These are phyloP conservation scores for Uropsilus gracilis DNA, from an alignment of 2,113 vertebrate species.

Conservation along the genomic window DNA sequence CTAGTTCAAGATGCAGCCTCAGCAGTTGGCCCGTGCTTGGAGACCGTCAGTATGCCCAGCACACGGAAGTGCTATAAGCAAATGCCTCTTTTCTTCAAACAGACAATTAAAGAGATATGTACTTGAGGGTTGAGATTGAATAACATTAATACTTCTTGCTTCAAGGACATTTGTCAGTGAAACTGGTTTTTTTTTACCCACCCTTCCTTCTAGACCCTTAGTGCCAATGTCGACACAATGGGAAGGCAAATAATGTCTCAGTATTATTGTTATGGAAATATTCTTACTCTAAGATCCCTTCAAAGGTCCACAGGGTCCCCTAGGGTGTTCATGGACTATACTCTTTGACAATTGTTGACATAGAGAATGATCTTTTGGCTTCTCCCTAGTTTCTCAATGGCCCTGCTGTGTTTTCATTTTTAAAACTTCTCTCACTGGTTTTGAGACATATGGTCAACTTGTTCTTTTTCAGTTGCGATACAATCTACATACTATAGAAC, in stretches of 20 bases:
- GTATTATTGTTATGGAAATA: not conserved
- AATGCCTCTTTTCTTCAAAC: not conserved
- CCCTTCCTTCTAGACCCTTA: not conserved
- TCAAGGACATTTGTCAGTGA: not conserved
- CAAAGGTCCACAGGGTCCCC: not conserved
- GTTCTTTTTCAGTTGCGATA: not conserved
- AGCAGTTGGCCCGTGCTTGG: not conserved
- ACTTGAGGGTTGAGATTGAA: not conserved
- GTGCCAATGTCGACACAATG: not conserved
- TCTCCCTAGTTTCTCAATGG: not conserved
- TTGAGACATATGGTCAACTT: not conserved
- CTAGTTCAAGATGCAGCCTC: not conserved
- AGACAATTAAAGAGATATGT: not conserved
- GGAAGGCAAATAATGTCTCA: not conserved
- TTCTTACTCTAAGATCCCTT: not conserved
- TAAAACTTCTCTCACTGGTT: not conserved
- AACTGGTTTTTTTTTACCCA: not conserved
- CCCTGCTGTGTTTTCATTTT: not conserved
- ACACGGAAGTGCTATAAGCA: not conserved
- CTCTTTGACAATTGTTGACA: not conserved
- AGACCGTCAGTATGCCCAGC: not conserved
- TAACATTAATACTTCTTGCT: not conserved
- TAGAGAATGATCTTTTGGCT: not conserved
- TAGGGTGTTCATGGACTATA: not conserved
- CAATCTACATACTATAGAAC: not conserved